These are phyloP conservation scores for Phainopepla nitens DNA, from an alignment of 2,113 vertebrate genomes.

Conservation along the genomic window DNA sequence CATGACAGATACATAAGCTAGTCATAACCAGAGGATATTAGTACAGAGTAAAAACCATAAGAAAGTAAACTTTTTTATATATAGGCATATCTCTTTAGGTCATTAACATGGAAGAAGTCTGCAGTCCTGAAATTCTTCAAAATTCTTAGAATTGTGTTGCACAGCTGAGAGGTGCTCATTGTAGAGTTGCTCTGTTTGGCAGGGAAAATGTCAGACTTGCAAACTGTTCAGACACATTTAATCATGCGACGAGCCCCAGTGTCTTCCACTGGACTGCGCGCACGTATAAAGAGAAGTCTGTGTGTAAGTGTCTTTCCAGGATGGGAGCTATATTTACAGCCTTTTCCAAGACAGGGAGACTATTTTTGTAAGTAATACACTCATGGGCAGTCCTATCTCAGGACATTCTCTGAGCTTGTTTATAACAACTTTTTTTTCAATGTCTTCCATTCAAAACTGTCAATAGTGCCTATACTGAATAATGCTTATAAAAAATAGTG, in stretches of 20 bases:
- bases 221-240: neutral
- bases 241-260: accelerated
- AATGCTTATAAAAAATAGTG: neutral
- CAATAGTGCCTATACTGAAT: neutral
- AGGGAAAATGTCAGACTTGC: neutral
- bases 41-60: neutral
- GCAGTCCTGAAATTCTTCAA: neutral
- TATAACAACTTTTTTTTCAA: neutral
- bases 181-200: neutral
- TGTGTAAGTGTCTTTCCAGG: neutral
- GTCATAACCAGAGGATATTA: neutral
- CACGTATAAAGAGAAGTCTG: neutral
- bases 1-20: accelerated
- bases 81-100: neutral
- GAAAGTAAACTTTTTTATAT: neutral
- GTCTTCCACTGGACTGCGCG: neutral
- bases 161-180: neutral
- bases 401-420: neutral
- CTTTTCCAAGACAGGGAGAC: neutral
- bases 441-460: neutral
- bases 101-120: neutral
- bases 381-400: neutral
- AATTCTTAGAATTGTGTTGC: neutral
- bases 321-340: conserved; percentile 10
- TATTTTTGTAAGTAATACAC: neutral